phyloP scores from a whole-genome alignment of 2,797 vertebrate genomes.

The Phyllotis vaccarum region DNA sequence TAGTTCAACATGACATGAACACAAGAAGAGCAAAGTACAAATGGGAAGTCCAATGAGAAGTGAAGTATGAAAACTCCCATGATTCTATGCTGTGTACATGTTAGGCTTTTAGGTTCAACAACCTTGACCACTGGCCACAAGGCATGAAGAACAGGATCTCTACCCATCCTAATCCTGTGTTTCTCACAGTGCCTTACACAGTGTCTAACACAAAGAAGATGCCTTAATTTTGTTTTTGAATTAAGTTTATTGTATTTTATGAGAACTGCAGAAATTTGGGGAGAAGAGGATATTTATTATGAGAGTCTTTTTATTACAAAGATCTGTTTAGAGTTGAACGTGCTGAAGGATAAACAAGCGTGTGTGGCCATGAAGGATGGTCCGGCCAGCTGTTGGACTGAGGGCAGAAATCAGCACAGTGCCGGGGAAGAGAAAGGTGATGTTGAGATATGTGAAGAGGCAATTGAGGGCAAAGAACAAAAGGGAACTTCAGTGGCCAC shows the following conservation, averaged over 20 bases:
- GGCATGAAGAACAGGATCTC: background rate
- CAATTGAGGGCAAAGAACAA: background rate
- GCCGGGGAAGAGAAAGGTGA: fast-evolving
- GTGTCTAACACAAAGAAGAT: background rate
- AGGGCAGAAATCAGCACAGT: background rate
- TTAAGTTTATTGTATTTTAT: background rate
- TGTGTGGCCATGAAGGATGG: background rate
- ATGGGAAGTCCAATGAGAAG: background rate
- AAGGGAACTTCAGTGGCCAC: background rate
- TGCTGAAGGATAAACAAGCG: background rate
- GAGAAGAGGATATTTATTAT: background rate
- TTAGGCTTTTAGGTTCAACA: background rate
- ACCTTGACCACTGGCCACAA: background rate
- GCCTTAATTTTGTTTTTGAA: background rate
- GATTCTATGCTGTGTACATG: fast-evolving
- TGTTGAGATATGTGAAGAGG: background rate
- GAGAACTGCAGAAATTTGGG: background rate
- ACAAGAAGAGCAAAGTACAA: background rate
- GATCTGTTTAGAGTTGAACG: background rate
- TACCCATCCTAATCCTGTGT: background rate
- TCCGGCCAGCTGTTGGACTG: no score
- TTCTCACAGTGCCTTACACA: background rate
- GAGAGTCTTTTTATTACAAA: background rate
- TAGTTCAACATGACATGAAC: background rate
- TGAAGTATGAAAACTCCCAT: background rate